phyloP scores from a whole-genome alignment of 1,140 invertebrate genomes.

The Aplysia californica region DNA sequence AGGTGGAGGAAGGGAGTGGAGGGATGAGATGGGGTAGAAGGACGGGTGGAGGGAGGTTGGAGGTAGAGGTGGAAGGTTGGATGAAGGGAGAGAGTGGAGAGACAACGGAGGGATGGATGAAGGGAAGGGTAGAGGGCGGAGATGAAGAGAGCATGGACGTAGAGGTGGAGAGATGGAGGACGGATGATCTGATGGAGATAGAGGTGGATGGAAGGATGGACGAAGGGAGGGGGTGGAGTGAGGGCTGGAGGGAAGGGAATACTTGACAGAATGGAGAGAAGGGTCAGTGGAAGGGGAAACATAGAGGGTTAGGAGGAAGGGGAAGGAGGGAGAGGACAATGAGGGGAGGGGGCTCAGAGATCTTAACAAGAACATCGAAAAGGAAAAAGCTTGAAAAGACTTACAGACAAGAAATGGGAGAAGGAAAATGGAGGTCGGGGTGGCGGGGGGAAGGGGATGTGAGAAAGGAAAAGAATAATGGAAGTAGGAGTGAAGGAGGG shows the following conservation, averaged over 20 bases:
- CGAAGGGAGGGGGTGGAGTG: neutral
- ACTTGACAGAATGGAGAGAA: neutral
- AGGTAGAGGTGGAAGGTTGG: neutral
- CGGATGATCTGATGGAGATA: too few species aligned
- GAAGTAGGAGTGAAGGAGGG: too few species aligned
- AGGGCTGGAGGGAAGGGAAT: neutral
- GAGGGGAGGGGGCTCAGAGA: neutral
- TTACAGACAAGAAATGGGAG: neutral
- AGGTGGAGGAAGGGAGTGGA: neutral
- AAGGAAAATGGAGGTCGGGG: neutral
- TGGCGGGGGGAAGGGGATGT: constrained; percentile 1
- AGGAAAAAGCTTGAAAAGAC: neutral
- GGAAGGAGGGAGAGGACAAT: neutral
- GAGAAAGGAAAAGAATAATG: too few species aligned
- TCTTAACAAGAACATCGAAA: neutral
- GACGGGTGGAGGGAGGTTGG: neutral
- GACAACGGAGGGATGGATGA: neutral
- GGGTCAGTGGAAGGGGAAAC: neutral
- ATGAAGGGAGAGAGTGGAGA: neutral
- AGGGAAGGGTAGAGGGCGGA: neutral
- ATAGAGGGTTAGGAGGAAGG: neutral
- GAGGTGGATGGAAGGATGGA: too few species aligned
- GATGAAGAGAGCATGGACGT: neutral
- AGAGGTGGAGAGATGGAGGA: neutral
- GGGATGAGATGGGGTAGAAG: neutral